Evolutionary conservation across 2,113 vertebrate genomes (phyloP), one percentile per base, ranked within the genome.

Genomic region (Bufo bufo): DNA sequence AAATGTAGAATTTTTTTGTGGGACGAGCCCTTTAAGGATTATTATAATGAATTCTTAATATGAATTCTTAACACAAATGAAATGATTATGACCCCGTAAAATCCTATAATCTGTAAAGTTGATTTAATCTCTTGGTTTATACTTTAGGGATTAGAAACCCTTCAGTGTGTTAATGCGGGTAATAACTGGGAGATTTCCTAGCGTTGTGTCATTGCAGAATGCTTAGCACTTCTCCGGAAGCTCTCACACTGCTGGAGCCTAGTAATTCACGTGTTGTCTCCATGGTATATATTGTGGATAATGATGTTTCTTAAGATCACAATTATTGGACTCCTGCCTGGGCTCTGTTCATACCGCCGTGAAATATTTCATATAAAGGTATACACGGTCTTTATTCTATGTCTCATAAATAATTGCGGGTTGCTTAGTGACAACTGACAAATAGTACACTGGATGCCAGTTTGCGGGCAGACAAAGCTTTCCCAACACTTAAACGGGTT

Each of bases 241-340:
- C 78, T 13, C 33, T 17, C 19, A 4, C 54, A 13, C 54, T 3
- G 14, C 20, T 20, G 20, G 13, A 80, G 77, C 58, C 33, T 59
- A 81, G 58, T 81, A 61, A 81, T 81, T 58, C 54, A 6, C 23
- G 11, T 17, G 65, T n/a, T 71, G 63, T 84, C 71, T 71, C 82
- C 82, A 71, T 84, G 82, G 82, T 14, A 84, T 47, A 56, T 3
- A 71, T 16, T 8, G n/a, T 23, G n/a, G 10, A 49, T 20, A 43
- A 80, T 45, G 54, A 59, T 43, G 78, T 59, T 81, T 56, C 20
- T 71, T 83, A 63, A 66, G 66, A 83, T 47, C 8, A 63, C 81
- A 49, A 14, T 63, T 50, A 83, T 63, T 83, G 81, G 81, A 83
- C 81, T 23, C 80, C 80, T 65, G 80, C 80, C 58, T 82, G 47